These are phyloP conservation scores for Medauroidea extradentata DNA, from an alignment of 1,140 invertebrate genomes.

Conservation along the genomic window DNA sequence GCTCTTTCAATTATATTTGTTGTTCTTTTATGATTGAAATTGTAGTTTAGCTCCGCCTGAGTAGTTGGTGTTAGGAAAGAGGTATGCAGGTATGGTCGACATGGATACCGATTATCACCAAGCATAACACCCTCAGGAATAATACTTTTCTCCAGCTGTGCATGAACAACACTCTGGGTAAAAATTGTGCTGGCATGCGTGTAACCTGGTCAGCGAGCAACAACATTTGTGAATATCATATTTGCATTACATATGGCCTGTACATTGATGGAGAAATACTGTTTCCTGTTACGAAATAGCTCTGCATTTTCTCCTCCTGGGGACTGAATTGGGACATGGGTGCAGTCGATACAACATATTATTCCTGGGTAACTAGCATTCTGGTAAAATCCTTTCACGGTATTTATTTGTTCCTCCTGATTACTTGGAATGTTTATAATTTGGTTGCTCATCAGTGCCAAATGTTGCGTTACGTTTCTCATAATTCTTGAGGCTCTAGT, in stretches of 20 bases:
- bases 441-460: too few species aligned
- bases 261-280: conserved; percentile 42
- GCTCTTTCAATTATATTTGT: too few species aligned
- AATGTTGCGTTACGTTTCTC: too few species aligned
- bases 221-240: conserved; percentile 36
- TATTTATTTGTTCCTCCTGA: background rate
- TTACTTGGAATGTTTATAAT: too few species aligned
- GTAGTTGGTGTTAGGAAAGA: too few species aligned
- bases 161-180: conserved; percentile 22
- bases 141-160: conserved; percentile 20
- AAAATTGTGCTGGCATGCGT: conserved; percentile 35
- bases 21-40: too few species aligned
- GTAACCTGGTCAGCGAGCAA: conserved; percentile 40
- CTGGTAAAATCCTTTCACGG: background rate
- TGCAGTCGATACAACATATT: conserved; percentile 4
- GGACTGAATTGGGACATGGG: conserved; percentile 2
- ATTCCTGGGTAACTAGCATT: background rate
- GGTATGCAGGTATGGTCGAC: too few species aligned
- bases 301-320: conserved; percentile 18
- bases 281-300: conserved; percentile 5
- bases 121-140: conserved; percentile 30
- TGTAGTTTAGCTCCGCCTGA: too few species aligned
- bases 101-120: conserved; percentile 33
- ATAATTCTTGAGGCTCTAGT: too few species aligned
- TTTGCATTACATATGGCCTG: conserved; percentile 36